Base-by-base conservation (phyloP, 2,113 vertebrate genomes). In the Talpa occidentalis region DNA sequence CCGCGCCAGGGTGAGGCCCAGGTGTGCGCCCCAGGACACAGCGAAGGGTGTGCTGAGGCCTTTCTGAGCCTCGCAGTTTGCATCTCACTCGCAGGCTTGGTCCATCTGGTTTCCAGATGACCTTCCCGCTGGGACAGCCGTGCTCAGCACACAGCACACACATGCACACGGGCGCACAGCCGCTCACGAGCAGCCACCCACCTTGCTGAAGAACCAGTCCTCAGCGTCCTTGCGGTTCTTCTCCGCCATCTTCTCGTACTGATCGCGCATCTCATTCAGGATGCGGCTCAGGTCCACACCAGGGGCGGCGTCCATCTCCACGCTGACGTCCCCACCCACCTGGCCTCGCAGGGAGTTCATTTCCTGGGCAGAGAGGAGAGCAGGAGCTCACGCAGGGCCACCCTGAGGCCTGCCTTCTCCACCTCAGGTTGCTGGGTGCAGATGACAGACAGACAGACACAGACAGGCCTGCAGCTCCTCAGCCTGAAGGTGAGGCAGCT, bases 201-300 rank as follows among this genome's bases (percentile, higher is more conserved):
- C 98, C 98, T 98, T 98, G 59, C n/a, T 97, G 81, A 97, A 96
- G 97, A 98, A 98, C 97, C 98, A 98, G 0, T 98, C 97, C 6
- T 99, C 97, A 0, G 98, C 98, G 0, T 99, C 98, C 60, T 97
- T 97, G 28, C 97, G 96, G 97, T 98, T 99, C 97, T 98, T 98
- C 92, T 97, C 86, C 0, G 98, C 98, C 6, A 98, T 91, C 73
- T 98, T 98, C 28, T 99, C 98, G 0, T 99, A 99, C 94, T 99
- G 97, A 21, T 3, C 69, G 0, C 98, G 98, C 94, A 98, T 98
- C 60, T 98, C 98, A 5, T 98, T 96, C 60, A 99, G 95, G 12
- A 95, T 94, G 8, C 98, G 97, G 1, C 95, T 97, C 97, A 99
- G 97, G 95, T 99, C 98, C 69, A 98, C 98, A 0, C 98, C 95